These are phyloP conservation scores for Uria lomvia DNA, from an alignment of 2,113 vertebrate genomes.

Conservation along the genomic window DNA sequence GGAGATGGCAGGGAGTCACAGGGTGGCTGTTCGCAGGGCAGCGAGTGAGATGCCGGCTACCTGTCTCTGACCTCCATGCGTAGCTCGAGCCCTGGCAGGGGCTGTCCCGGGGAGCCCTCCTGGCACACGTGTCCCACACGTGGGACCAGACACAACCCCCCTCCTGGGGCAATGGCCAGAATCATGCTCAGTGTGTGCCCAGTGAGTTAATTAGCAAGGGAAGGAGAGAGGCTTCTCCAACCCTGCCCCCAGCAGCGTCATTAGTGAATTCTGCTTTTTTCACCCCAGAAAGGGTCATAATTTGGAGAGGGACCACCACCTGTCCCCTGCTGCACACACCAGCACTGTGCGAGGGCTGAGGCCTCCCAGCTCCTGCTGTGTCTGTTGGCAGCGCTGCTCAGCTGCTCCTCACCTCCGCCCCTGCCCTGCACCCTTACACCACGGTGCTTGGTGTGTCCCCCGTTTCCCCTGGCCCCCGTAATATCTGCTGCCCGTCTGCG, in stretches of 20 bases:
- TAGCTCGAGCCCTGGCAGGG: not conserved
- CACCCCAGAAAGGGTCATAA: not conserved
- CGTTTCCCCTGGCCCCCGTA: not conserved
- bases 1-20: not conserved
- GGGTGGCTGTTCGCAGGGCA: not conserved
- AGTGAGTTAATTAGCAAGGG: not conserved
- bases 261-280: not conserved
- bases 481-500: not conserved
- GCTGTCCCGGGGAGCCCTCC: not conserved
- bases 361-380: not conserved
- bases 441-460: not conserved
- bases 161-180: not conserved
- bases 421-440: not conserved
- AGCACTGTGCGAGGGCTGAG: not conserved
- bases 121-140: accelerated
- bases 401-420: not conserved
- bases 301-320: not conserved
- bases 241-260: not conserved
- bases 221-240: not conserved
- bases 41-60: not conserved
- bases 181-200: not conserved
- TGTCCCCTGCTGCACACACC: accelerated
- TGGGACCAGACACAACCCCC: not conserved
- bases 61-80: not conserved
- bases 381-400: not conserved